Evolutionary conservation across 2,797 vertebrate species (phyloP).

Genomic region (Smutsia gigantea): DNA sequence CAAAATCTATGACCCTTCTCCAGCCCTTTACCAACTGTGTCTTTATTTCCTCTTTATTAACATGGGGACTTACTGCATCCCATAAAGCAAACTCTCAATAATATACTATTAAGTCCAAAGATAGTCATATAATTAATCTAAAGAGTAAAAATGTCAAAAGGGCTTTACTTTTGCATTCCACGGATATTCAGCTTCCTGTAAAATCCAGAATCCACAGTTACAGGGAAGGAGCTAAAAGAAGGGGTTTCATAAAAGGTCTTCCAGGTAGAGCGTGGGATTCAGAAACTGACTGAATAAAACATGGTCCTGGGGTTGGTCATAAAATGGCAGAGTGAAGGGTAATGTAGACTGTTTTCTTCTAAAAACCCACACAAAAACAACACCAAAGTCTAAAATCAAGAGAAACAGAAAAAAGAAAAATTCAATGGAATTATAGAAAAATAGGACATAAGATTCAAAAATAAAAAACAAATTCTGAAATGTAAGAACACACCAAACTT

Average conservation of each 20-base stretch:
- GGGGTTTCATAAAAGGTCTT: neutral
- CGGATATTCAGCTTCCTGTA: neutral
- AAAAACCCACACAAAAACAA: neutral
- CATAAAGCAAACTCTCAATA: neutral
- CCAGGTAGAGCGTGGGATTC: neutral
- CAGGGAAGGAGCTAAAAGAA: neutral
- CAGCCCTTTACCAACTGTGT: neutral
- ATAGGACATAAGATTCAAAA: neutral
- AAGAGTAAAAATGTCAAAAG: neutral
- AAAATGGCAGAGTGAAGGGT: neutral
- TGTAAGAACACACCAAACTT: neutral
- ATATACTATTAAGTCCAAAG: neutral
- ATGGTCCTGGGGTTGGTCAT: neutral
- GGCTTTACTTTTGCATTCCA: neutral
- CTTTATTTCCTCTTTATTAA: neutral
- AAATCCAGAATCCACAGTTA: neutral
- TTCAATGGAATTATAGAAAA: neutral
- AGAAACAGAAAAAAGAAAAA: neutral
- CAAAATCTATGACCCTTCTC: neutral
- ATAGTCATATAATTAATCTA: neutral
- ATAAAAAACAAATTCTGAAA: neutral
- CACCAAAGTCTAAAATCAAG: neutral
- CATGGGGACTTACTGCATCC: neutral
- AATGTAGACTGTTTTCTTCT: neutral
- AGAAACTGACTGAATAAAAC: neutral